Evolutionary conservation across 2,797 vertebrate genomes (phyloP).

Genomic region (Malurus leucopterus): DNA sequence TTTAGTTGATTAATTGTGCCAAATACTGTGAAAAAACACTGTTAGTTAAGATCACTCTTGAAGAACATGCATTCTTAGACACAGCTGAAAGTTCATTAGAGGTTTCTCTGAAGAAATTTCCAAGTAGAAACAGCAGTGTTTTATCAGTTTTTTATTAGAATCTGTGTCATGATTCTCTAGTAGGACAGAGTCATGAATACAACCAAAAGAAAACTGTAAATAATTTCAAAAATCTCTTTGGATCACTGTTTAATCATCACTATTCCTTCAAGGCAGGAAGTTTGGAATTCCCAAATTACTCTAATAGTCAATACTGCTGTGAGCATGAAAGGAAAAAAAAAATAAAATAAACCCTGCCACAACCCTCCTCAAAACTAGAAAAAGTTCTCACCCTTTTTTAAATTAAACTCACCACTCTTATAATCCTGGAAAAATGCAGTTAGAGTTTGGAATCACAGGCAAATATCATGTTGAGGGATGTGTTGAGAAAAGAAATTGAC

Average conservation of each 20-base stretch:
- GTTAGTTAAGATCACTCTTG: background rate
- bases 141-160: background rate
- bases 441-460: background rate
- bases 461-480: background rate
- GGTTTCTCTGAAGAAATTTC: background rate
- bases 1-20: background rate
- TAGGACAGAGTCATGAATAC: background rate
- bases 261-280: background rate
- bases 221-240: background rate
- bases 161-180: background rate
- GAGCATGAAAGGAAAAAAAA: background rate
- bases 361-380: fast-evolving
- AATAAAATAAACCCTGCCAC: background rate
- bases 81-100: background rate
- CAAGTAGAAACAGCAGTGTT: background rate
- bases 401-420: background rate
- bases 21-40: background rate
- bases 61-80: background rate
- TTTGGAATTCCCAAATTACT: background rate
- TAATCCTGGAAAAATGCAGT: background rate
- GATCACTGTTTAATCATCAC: background rate
- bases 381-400: background rate
- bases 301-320: fast-evolving
- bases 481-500: background rate
- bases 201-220: background rate